Evolutionary conservation across 1,140 invertebrate genomes (phyloP).

Genomic region (Hydropsyche tenuis): DNA sequence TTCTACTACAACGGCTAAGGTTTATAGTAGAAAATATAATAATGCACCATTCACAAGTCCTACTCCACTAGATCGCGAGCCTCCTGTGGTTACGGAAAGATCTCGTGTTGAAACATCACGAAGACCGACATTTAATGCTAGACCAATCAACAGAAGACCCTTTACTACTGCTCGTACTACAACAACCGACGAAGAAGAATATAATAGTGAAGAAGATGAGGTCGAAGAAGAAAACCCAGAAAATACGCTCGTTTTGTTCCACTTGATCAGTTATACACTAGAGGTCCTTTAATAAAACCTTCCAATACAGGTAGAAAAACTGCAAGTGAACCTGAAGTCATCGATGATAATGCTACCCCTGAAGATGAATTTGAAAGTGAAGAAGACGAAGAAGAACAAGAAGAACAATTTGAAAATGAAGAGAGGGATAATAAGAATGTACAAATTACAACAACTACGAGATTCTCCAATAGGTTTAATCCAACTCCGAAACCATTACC

Average conservation of each 20-base stretch:
- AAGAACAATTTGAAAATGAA: conserved; percentile 24
- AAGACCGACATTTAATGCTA: conserved; percentile 55
- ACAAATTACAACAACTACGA: conserved; percentile 49
- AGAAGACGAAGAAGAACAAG: conserved; percentile 38
- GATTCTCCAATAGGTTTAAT: conserved; percentile 37
- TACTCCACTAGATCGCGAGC: conserved; percentile 53
- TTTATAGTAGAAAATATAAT: conserved; percentile 61
- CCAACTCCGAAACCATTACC: conserved; percentile 29
- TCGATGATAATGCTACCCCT: conserved; percentile 44
- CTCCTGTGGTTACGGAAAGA: conserved; percentile 40
- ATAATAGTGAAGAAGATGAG: conserved; percentile 55
- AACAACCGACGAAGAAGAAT: conserved; percentile 56
- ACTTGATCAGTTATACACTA: conserved; percentile 56
- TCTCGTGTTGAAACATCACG: conserved; percentile 51
- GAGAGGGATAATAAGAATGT: conserved; percentile 36
- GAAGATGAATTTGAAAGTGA: conserved; percentile 50
- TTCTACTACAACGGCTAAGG: conserved; percentile 55
- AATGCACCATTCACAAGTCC: conserved; percentile 60
- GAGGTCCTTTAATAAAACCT: conserved; percentile 53
- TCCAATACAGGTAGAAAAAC: conserved; percentile 34
- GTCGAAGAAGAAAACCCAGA: conserved; percentile 61
- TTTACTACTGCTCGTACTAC: conserved; percentile 58
- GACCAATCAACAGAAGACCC: conserved; percentile 56
- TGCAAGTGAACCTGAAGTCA: neutral
- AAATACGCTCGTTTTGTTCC: conserved; percentile 61